Evolutionary conservation across 2,113 vertebrate species (phyloP).

Genomic region (Orthochromis indermauri): DNA sequence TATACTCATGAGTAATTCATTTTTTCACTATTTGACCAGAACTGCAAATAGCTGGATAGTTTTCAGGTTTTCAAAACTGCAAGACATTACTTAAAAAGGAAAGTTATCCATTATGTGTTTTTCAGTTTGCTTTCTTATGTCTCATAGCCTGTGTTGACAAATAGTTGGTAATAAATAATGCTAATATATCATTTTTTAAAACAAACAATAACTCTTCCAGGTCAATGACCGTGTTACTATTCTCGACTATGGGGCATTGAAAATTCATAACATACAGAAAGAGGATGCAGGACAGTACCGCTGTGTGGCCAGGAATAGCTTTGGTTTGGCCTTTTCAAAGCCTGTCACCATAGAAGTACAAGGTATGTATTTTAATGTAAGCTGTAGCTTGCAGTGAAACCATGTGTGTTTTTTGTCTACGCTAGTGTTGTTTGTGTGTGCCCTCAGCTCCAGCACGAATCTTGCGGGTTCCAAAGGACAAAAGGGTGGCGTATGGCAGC

Average conservation of each 20-base stretch:
- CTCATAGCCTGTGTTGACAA: neutral
- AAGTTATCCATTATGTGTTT: neutral
- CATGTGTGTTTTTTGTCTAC: neutral
- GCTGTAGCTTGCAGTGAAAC: neutral
- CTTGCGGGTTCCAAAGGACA: slow-evolving; percentile 85
- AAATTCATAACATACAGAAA: slow-evolving; percentile 90
- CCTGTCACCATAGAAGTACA: slow-evolving; percentile 85
- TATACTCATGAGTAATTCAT: neutral
- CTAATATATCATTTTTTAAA: neutral
- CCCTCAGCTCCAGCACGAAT: slow-evolving; percentile 89
- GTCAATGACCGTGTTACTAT: slow-evolving; percentile 82
- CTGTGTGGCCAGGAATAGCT: slow-evolving; percentile 91
- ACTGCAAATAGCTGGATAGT: neutral
- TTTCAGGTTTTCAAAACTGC: neutral
- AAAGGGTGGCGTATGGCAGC: slow-evolving; percentile 86
- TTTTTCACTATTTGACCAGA: neutral
- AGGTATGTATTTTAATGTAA: slow-evolving; percentile 56
- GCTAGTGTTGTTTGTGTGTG: neutral
- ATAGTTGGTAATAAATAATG: neutral
- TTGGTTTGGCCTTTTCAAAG: slow-evolving; percentile 90
- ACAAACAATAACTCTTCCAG: slow-evolving; percentile 50
- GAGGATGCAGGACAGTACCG: slow-evolving; percentile 93
- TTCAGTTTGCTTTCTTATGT: neutral
- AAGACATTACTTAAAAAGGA: neutral
- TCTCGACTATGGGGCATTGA: slow-evolving; percentile 88